A percentile compares a stretch with the other conserved stretches of the same genome.
These are phyloP conservation scores for Malurus leucopterus DNA, from an alignment of 2,797 vertebrate genomes.

Conservation along the genomic window DNA sequence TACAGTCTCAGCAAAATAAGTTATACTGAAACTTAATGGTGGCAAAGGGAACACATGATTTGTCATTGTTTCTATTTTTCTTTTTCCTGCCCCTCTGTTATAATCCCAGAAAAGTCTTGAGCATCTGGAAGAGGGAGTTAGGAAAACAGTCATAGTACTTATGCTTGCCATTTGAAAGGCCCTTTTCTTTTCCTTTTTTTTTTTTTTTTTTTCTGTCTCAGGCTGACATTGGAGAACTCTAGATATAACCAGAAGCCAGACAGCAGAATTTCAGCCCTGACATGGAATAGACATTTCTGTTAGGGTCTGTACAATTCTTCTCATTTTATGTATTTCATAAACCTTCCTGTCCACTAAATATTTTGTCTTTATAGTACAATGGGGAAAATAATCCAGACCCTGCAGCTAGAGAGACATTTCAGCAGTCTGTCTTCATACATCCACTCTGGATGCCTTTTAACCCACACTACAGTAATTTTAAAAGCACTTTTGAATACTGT, in stretches of 20 bases:
- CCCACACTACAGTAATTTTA: neutral
- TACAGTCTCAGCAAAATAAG: neutral
- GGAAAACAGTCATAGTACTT: neutral
- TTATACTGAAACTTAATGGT: neutral
- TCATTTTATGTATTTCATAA: neutral
- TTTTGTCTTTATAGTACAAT: neutral
- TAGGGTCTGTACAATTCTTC: neutral
- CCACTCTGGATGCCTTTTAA: neutral
- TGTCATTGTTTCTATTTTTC: neutral
- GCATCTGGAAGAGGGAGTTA: neutral
- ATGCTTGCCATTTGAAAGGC: neutral
- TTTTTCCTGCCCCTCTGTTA: neutral
- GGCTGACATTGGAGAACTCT: neutral
- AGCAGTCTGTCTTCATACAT: neutral
- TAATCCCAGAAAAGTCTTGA: neutral
- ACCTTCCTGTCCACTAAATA: neutral
- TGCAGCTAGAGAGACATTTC: neutral
- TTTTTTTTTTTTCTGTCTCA: neutral
- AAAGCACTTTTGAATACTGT: neutral
- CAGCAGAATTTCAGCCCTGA: neutral
- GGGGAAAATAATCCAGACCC: neutral
- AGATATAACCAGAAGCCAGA: neutral
- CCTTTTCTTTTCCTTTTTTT: neutral
- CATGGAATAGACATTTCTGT: neutral
- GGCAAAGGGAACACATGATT: neutral